Evolutionary conservation across 2,888 invertebrate species (phyloP), one percentile per base, ranked within the genome.

Genomic region (Thumatha senex): DNA sequence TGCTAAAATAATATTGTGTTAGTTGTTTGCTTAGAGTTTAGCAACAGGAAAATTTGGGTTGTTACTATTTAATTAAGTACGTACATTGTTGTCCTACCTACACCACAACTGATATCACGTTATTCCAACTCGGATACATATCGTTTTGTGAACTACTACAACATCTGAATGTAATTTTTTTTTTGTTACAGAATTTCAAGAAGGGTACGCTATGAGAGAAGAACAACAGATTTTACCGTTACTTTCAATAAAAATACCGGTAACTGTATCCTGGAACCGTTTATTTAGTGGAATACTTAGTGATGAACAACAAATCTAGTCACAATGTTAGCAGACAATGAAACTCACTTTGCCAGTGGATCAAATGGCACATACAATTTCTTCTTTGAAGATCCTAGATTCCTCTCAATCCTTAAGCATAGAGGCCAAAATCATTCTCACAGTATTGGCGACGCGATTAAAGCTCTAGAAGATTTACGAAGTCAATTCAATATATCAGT

Each of bases 401-500:
- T 90, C 38, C 74, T 84, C 53, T 83, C 86, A 0, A 73, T 89
- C 10, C 66, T 89, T 10, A 84, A 83, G 53, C 67, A 82, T 35
- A 76, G 72, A 46, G 82, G 81, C 0, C 64, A 74, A 2, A 88
- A 88, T 59, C 74, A 78, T 44, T 79, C 76, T 12, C 66, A 74
- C 0, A 84, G 76, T 53, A 78, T 90, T 12, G 81, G 77, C 9
- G 85, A 89, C 51, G 81, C 86, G n/a, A 65, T 90, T 7, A 75
- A 78, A 58, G 84, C 77, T 0, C 57, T 91, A 13, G 88, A 89
- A 55, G 82, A 81, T 57, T 82, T 78, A 74, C 69, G 86, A 43
- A 85, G 76, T 58, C 82, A 70, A 68, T 86, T 84, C 60, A 90
- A 90, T 58, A 84, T 88, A 15, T 81, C 86, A 1, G 77, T 85